These are phyloP conservation scores for Dipodomys spectabilis DNA, from an alignment of 2,113 vertebrate genomes.

Conservation along the genomic window DNA sequence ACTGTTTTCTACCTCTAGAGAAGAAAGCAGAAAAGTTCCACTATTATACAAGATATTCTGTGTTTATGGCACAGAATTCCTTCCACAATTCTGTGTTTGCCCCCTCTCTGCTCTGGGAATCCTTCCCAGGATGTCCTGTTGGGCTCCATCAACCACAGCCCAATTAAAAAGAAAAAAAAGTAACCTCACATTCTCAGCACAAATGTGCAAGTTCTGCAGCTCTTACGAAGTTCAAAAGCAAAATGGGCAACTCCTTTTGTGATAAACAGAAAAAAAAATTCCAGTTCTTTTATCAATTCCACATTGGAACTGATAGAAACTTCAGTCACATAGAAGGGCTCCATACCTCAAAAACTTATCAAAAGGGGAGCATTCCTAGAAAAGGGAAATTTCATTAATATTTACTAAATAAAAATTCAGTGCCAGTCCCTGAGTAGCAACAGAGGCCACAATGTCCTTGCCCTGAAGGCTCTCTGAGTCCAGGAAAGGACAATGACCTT, in stretches of 20 bases:
- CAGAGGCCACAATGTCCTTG: not conserved
- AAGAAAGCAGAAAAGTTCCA: constrained; percentile 29
- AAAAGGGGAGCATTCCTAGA: constrained; percentile 26
- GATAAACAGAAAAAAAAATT: not conserved
- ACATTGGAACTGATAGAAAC: not conserved
- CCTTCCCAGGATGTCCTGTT: constrained; percentile 40
- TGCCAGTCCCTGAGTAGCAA: not conserved
- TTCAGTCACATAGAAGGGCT: not conserved
- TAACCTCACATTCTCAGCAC: not conserved
- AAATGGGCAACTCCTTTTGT: not conserved
- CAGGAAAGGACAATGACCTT: constrained; percentile 14
- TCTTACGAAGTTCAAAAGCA: constrained; percentile 25
- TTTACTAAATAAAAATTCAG: not conserved
- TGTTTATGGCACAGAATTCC: constrained; percentile 54
- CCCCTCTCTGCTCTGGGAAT: constrained; percentile 34
- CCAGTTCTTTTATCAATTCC: constrained; percentile 8
- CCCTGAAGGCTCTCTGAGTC: constrained; percentile 40
- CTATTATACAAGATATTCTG: constrained; percentile 45
- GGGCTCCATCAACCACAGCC: not conserved
- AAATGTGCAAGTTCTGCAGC: not conserved
- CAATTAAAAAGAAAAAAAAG: constrained; percentile 9
- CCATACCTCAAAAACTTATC: constrained; percentile 14
- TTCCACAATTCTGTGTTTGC: constrained; percentile 15
- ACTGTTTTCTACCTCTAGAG: constrained; percentile 26
- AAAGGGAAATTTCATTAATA: not conserved